Evolutionary conservation across 2,888 invertebrate species (phyloP).

Genomic region (Ceriagrion tenellum): DNA sequence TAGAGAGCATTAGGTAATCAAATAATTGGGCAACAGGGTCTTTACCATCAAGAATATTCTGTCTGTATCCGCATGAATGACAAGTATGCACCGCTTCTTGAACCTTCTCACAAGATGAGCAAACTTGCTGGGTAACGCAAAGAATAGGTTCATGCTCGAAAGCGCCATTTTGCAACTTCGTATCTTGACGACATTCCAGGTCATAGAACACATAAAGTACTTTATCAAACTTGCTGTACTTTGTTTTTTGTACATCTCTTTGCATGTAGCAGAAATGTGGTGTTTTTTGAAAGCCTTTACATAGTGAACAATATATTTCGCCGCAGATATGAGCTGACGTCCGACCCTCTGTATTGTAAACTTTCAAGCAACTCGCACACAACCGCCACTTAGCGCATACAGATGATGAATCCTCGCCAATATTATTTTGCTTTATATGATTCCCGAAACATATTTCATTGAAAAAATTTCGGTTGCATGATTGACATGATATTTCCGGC

Average conservation of each 20-base stretch:
- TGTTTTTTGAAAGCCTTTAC: neutral
- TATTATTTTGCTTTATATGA: neutral
- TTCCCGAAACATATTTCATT: neutral
- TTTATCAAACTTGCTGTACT: neutral
- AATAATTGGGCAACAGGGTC: neutral
- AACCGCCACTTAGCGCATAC: neutral
- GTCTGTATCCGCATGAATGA: neutral
- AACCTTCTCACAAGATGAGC: neutral
- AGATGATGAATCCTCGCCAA: neutral
- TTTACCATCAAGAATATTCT: neutral
- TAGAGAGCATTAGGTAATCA: neutral
- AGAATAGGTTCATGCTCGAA: constrained; percentile 24
- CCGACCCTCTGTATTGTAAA: neutral
- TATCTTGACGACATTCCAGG: constrained; percentile 30
- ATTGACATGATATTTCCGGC: neutral
- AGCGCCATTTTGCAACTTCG: neutral
- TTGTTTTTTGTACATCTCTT: neutral
- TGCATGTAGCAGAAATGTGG: constrained; percentile 26
- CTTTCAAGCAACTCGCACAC: neutral
- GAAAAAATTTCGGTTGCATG: neutral
- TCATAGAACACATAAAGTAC: constrained; percentile 21
- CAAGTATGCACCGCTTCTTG: neutral
- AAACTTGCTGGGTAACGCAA: neutral
- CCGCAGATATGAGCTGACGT: neutral
- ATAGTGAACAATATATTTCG: neutral